phyloP scores from a whole-genome alignment of 2,797 vertebrate species.

The Dipus sagitta region DNA sequence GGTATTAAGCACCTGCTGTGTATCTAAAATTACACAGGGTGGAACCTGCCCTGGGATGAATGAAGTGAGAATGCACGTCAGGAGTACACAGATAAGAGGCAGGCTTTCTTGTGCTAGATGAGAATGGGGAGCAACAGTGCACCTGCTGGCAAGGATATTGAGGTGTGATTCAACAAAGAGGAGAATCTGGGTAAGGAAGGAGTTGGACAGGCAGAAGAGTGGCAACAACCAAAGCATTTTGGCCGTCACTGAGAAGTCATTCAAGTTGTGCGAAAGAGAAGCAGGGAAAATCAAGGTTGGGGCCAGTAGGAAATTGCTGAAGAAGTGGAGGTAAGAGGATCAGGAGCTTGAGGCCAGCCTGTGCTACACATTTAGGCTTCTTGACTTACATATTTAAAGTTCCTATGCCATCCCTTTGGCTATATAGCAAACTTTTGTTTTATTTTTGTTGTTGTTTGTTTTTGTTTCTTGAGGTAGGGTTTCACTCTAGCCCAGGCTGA shows the following conservation, averaged over 20 bases:
- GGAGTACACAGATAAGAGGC: neutral
- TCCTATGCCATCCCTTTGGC: no score
- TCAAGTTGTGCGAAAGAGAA: neutral
- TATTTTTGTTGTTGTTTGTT: no score
- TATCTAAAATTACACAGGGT: neutral
- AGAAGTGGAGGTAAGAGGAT: no score
- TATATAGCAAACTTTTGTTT: no score
- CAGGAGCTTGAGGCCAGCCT: no score
- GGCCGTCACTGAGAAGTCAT: neutral
- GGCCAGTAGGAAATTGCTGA: no score
- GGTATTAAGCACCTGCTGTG: neutral
- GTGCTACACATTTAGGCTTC: no score
- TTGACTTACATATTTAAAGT: no score
- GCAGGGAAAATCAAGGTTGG: neutral
- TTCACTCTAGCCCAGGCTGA: no score
- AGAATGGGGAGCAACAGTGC: neutral
- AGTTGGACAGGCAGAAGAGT: neutral
- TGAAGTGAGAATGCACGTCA: neutral
- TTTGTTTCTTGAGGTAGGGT: no score
- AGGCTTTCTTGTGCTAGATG: neutral
- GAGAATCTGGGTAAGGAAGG: neutral
- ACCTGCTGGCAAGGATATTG: neutral
- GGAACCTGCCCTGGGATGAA: neutral
- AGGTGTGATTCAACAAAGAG: neutral
- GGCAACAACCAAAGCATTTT: neutral